phyloP scores from a whole-genome alignment of 1,140 invertebrate genomes.

The Saccostrea cuccullata region DNA sequence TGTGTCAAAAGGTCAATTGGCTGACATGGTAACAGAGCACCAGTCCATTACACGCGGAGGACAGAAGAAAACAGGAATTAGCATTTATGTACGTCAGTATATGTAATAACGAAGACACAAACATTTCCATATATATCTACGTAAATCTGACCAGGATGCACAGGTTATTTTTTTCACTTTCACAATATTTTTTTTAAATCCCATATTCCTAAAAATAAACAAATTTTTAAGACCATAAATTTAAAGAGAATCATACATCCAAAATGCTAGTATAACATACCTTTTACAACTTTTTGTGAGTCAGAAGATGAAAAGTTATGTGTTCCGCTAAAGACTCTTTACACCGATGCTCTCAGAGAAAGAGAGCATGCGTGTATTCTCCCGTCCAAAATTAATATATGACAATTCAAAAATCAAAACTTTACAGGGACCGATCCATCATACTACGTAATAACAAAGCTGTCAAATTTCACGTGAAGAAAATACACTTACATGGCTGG shows the following conservation, averaged over 20 bases:
- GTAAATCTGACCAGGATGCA: background rate
- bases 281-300: background rate
- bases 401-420: constrained; percentile 36
- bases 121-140: background rate
- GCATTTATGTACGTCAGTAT: background rate
- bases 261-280: background rate
- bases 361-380: constrained; percentile 11
- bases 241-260: background rate
- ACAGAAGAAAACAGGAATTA: background rate
- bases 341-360: background rate
- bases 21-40: background rate
- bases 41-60: background rate
- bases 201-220: background rate
- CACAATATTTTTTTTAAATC: background rate
- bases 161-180: background rate
- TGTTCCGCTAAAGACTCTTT: background rate
- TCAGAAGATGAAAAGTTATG: constrained; percentile 3
- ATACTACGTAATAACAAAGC: background rate
- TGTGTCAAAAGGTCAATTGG: background rate
- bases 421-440: background rate
- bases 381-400: constrained; percentile 28
- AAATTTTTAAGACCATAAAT: too few species aligned
- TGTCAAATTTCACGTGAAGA: constrained; percentile 19
- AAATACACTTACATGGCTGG: constrained; percentile 6
- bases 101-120: background rate